These are phyloP conservation scores for Ariolimax columbianus DNA, from an alignment of 2,888 invertebrate genomes.

Conservation along the genomic window DNA sequence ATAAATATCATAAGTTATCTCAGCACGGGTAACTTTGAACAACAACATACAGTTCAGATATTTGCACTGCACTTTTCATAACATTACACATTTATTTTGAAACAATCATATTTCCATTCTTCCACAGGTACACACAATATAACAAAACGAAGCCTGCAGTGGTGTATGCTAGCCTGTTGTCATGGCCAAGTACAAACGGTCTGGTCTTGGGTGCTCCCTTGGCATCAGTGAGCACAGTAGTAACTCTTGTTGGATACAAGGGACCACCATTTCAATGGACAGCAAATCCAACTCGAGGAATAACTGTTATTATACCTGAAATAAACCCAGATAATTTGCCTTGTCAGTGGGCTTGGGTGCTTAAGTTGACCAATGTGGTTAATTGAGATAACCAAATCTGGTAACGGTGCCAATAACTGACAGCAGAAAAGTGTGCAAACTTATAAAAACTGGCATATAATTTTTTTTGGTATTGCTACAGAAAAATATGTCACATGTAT, in stretches of 20 bases:
- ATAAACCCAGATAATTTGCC: conserved; percentile 45
- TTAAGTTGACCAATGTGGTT: conserved; percentile 43
- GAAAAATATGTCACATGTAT: too few species aligned
- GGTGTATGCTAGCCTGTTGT: conserved; percentile 86
- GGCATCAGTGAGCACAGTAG: conserved; percentile 72
- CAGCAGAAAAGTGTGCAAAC: too few species aligned
- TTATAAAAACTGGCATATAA: too few species aligned
- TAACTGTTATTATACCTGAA: conserved; percentile 52
- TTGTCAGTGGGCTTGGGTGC: conserved; percentile 51
- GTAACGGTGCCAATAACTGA: too few species aligned
- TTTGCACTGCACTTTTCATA: too few species aligned
- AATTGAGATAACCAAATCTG: neutral
- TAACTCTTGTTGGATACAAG: conserved; percentile 81
- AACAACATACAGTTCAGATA: too few species aligned
- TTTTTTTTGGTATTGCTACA: too few species aligned
- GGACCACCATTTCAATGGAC: conserved; percentile 60
- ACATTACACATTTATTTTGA: neutral
- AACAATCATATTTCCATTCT: neutral
- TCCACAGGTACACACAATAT: conserved; percentile 67
- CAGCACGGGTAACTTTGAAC: too few species aligned
- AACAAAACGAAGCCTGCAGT: conserved; percentile 53
- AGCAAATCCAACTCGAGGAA: conserved; percentile 57
- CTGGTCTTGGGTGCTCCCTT: conserved; percentile 81
- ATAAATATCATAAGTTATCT: too few species aligned
- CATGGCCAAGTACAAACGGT: conserved; percentile 84